These are phyloP conservation scores for Polietes domitor DNA, from an alignment of 2,888 invertebrate genomes.

Conservation along the genomic window DNA sequence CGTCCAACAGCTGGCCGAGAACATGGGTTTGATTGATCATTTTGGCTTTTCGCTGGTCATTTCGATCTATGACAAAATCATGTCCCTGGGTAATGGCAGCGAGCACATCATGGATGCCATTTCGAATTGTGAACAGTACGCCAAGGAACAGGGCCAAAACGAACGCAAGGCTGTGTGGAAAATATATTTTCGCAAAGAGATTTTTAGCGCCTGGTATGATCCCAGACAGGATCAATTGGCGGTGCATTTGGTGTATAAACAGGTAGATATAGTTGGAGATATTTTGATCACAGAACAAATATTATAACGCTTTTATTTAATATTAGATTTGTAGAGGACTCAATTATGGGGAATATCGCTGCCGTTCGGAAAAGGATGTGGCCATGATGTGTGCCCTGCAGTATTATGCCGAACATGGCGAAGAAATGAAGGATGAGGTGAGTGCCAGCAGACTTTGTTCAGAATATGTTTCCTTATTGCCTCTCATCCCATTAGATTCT, in stretches of 20 bases:
- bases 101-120: slow-evolving; percentile 98
- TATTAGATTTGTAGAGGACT: slow-evolving; percentile 89
- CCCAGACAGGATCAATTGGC: slow-evolving; percentile 90
- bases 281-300: no score
- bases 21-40: slow-evolving; percentile 88
- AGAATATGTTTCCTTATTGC: no score
- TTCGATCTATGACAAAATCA: slow-evolving; percentile 93
- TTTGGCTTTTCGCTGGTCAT: slow-evolving; percentile 97
- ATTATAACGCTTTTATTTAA: no score
- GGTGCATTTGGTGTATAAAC: slow-evolving; percentile 94
- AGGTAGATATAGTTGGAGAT: slow-evolving; percentile 81
- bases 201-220: slow-evolving; percentile 96
- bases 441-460: no score
- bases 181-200: slow-evolving; percentile 92
- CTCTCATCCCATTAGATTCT: no score
- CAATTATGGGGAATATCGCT: slow-evolving; percentile 95
- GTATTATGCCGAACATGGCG: slow-evolving; percentile 92
- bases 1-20: slow-evolving; percentile 89
- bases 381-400: slow-evolving; percentile 95
- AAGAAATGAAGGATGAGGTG: slow-evolving; percentile 85
- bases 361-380: slow-evolving; percentile 90
- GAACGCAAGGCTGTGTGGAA: slow-evolving; percentile 94
- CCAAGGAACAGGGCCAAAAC: slow-evolving; percentile 92
- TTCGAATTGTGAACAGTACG: slow-evolving; percentile 97
- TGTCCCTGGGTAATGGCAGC: slow-evolving; percentile 92